Base-by-base conservation (phyloP, 2,113 vertebrate genomes). In the Campylorhamphus procurvoides region DNA sequence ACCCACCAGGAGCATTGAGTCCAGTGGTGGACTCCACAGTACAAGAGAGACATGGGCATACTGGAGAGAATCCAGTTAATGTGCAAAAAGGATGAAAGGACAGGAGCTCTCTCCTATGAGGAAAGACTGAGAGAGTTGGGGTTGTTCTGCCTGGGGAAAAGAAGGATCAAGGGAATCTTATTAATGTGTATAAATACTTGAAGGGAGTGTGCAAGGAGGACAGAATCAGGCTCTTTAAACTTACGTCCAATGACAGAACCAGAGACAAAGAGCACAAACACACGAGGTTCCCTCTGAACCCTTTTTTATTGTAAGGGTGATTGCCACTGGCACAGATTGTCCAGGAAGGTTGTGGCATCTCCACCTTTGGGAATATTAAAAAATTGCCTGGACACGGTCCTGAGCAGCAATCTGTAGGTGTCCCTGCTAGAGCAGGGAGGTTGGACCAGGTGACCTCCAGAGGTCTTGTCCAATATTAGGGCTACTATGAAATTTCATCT, bases 1-100 rank as follows among this genome's bases (percentile, higher is more conserved):
- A 35, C 8, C 4, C 31, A 14, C 25, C 18, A 27, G 29, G 20
- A 50, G 2, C 6, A 0, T 6, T 4, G 6, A 39, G 15, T 23
- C 7, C 29, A 33, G 17, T 37, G 29, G 10, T 50, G 35, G 12
- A 17, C 17, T 72, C 20, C 47, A 20, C 7, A 40, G 37, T 15
- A 22, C 10, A 14, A 10, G 40, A 68, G 5, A 66, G 18, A 37
- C 25, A 20, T 7, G 31, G 7, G 12, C 16, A 13, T 19, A 18
- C 1, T 28, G 44, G 47, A 79, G 24, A 19, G 24, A 79, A 63
- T 31, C 12, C 58, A 90, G 8, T 35, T 23, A 39, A 42, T 20
- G 8, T 24, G 35, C 2, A 4, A 47, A 67, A 52, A 12, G 9
- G 27, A 44, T 62, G 31, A 58, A 84, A 20, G 4, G 19, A 7